Base-by-base conservation (phyloP, 1,140 invertebrate genomes). In the Lepidurus couesii region DNA sequence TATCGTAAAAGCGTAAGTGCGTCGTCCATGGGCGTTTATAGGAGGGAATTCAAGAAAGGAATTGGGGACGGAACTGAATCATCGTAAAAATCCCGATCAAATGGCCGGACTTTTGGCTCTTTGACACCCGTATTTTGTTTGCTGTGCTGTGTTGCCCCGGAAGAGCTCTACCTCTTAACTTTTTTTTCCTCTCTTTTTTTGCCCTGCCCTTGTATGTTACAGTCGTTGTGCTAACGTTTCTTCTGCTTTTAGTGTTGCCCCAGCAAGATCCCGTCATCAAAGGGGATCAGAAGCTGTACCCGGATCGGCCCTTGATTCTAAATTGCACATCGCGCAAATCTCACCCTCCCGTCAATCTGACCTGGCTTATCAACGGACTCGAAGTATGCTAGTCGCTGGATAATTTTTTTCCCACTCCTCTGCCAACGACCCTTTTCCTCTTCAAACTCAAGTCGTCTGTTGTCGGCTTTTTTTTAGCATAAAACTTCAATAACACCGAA, bases 291-390 rank as follows among this genome's bases (percentile, higher is more conserved):
- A 65, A 65, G 53, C 53, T 65, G 21, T 65, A 65, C 53, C 53
- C 53, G 53, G 53, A 65, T n/a, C 16, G 53, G 21, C 53, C 53
- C 53, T 65, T 65, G 53, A 65, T 21, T 65, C 53, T 65, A 65
- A 65, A 65, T 65, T 65, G 53, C 53, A 65, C 53, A 65, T 65
- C 53, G 53, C 53, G 53, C 53, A 65, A 65, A 65, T 65, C 53
- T 65, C 53, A 65, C 53, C 53, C 53, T 65, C 53, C 53, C 53
- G 53, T 65, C 53, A 65, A 65, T 65, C 53, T 65, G 53, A 65
- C 53, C 21, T 65, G 53, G 53, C 53, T 65, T 21, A 65, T 65
- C 53, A 21, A 65, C 13, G 53, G 53, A 16, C 16, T 65, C 16
- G 53, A 65, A 65, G 53, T 65, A 65, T 65, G 53, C 53, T 65